Percentiles rank a stretch among this genome's conserved stretches.
phyloP scores from a whole-genome alignment of 30 jellyfish, hydroid and myxozoan species.

The Sanderia malayensis region DNA sequence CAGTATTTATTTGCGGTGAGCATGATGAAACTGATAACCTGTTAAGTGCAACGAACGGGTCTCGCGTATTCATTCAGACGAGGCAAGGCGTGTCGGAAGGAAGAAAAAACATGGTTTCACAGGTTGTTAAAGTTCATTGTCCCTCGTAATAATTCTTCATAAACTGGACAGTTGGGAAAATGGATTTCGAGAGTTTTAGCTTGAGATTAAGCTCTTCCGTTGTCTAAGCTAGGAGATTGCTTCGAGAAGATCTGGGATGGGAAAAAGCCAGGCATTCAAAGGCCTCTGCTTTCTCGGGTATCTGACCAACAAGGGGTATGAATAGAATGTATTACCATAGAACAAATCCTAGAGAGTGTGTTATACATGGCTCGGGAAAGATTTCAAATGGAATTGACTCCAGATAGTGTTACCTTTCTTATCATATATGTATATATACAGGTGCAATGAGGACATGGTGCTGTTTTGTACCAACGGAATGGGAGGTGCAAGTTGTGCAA shows the following conservation, averaged over 20 bases:
- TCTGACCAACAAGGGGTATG: too few relatives aligned
- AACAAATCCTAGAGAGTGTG: too few relatives aligned
- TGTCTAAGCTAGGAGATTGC: background rate
- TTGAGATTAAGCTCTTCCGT: background rate
- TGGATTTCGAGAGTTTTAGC: background rate
- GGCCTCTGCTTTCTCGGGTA: too few relatives aligned
- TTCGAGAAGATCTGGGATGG: background rate
- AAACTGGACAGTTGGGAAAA: conserved; percentile 25
- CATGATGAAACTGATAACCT: conserved; percentile 34
- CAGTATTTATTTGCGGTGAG: conserved; percentile 48
- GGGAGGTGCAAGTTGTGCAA: too few relatives aligned
- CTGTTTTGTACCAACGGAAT: too few relatives aligned
- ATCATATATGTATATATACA: too few relatives aligned
- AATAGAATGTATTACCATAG: too few relatives aligned
- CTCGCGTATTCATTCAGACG: background rate
- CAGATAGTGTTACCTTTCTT: too few relatives aligned
- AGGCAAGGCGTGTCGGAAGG: conserved; percentile 46
- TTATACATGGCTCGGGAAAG: too few relatives aligned
- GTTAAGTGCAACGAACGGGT: background rate
- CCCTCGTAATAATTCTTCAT: background rate
- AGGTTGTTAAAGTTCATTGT: conserved; percentile 28
- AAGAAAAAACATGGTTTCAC: conserved; percentile 46
- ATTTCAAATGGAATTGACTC: too few relatives aligned
- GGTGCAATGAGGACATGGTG: too few relatives aligned
- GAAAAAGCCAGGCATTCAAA: too few relatives aligned